Percentiles rank a stretch among this genome's conserved stretches.
Evolutionary conservation across 2,888 invertebrate species (phyloP).

Genomic region (Mongoloraphidia duomilia): DNA sequence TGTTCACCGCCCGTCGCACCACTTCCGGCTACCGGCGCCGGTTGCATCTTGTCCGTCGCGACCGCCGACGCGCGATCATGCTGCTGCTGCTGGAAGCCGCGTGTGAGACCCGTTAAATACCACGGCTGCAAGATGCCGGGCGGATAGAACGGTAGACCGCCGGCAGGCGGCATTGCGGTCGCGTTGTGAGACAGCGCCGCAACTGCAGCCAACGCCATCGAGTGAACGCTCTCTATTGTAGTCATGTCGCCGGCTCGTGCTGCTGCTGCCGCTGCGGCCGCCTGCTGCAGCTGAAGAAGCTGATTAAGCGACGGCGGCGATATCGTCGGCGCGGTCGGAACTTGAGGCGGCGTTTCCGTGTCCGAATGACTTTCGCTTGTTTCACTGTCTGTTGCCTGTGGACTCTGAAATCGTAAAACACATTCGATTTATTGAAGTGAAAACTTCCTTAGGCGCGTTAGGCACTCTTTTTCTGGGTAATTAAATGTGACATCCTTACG

Average conservation of each 20-base stretch:
- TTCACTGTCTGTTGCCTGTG: constrained; percentile 53
- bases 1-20: constrained; percentile 43
- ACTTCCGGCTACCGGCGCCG: constrained; percentile 28
- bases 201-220: constrained; percentile 52
- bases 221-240: constrained; percentile 41
- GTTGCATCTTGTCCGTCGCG: constrained; percentile 29
- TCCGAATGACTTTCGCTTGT: constrained; percentile 41
- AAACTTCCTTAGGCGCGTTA: too few relatives aligned
- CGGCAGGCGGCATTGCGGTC: constrained; percentile 26
- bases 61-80: constrained; percentile 11
- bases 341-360: constrained; percentile 35
- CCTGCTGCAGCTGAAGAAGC: constrained; percentile 29
- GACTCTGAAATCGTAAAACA: constrained; percentile 35
- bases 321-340: constrained; percentile 20
- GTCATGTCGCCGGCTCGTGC: constrained; percentile 36
- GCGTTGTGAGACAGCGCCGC: constrained; percentile 43
- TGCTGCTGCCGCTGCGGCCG: constrained; percentile 24
- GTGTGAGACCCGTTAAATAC: constrained; percentile 36
- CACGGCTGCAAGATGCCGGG: constrained; percentile 25
- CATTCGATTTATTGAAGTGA: constrained; percentile 3
- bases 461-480: too few relatives aligned
- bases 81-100: constrained; percentile 28
- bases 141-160: constrained; percentile 26
- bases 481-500: too few relatives aligned
- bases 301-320: constrained; percentile 32